Percentiles rank a stretch among this genome's conserved stretches.
Conservation (phyloP, 2,888 invertebrate genomes). For the Neoitamus cyanurus region DNA sequence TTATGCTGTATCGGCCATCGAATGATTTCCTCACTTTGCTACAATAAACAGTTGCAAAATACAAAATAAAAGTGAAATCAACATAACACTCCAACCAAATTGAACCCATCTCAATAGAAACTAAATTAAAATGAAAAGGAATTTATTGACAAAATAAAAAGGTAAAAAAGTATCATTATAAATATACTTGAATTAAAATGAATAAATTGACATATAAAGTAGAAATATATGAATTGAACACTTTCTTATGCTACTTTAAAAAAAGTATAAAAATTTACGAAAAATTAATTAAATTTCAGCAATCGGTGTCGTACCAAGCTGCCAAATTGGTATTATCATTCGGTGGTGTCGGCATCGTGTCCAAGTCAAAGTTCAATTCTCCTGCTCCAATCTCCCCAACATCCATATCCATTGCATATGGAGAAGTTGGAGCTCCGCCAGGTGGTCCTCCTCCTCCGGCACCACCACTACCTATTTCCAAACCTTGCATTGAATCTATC, state of each 20-base stretch:
- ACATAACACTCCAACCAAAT: neutral
- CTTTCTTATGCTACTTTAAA: slow-evolving; percentile 8
- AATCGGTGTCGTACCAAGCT: slow-evolving; percentile 98
- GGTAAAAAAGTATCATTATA: slow-evolving; percentile 22
- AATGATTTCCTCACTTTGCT: neutral
- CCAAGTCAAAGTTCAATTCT: slow-evolving; percentile 82
- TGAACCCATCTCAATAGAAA: neutral
- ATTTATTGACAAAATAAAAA: slow-evolving; percentile 13
- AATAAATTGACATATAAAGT: slow-evolving; percentile 18
- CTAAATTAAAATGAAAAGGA: neutral
- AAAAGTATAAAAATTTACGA: slow-evolving; percentile 8
- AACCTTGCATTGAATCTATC: slow-evolving; percentile 95
- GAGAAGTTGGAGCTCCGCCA: slow-evolving; percentile 66
- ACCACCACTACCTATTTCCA: slow-evolving; percentile 80
- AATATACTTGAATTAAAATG: slow-evolving; percentile 31
- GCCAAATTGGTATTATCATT: slow-evolving; percentile 92
- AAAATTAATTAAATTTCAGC: slow-evolving; percentile 68
- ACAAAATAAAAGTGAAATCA: neutral
- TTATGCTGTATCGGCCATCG: neutral
- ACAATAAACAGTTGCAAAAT: neutral
- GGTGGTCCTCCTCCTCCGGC: slow-evolving; percentile 60
- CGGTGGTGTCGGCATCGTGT: slow-evolving; percentile 83
- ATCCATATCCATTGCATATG: slow-evolving; percentile 91
- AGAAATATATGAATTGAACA: slow-evolving; percentile 24
- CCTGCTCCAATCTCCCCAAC: slow-evolving; percentile 80